Evolutionary conservation across 2,113 vertebrate genomes (phyloP).

Genomic region (Mobula hypostoma): DNA sequence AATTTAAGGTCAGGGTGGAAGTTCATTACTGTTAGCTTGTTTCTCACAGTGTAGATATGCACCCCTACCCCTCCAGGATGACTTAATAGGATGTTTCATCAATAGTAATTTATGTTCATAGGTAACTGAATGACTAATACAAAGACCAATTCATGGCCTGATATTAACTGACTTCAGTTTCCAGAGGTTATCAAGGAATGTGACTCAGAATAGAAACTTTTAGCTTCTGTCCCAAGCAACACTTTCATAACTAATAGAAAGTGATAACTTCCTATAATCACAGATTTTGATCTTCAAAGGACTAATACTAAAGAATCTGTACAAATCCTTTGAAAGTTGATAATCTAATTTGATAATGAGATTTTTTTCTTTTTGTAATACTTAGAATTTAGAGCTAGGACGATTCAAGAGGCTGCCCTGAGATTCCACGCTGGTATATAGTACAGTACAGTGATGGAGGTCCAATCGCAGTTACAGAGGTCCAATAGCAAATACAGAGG

Average conservation of each 20-base stretch:
- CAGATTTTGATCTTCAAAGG: background rate
- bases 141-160: background rate
- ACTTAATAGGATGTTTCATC: background rate
- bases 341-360: background rate
- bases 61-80: background rate
- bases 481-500: background rate
- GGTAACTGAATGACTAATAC: background rate
- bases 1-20: too few species aligned
- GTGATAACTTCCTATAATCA: background rate
- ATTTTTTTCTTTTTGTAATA: background rate
- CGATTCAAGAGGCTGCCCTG: background rate
- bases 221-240: background rate
- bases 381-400: background rate
- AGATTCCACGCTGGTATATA: background rate
- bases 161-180: background rate
- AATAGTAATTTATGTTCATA: background rate
- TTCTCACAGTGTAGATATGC: background rate
- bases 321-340: background rate
- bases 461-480: background rate
- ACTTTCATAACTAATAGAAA: background rate
- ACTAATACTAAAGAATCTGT: background rate
- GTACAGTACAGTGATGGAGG: background rate
- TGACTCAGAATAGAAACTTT: background rate
- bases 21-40: background rate
- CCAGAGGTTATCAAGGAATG: too few species aligned